These are phyloP conservation scores for Ptilodon capucinus DNA, from an alignment of 2,888 invertebrate species.

Conservation along the genomic window DNA sequence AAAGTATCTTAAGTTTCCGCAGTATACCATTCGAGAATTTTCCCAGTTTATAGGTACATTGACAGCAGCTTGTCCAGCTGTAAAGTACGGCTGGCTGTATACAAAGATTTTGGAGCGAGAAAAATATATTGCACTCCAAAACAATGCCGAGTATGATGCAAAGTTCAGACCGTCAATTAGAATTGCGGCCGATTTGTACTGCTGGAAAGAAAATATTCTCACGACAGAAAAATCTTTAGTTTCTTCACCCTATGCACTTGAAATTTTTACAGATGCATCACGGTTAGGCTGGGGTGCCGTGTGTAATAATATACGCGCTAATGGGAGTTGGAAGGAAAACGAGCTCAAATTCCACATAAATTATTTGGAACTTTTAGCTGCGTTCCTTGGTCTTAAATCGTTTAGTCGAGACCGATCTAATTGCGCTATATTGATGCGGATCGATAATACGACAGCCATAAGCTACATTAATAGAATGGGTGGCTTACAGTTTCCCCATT, in stretches of 20 bases:
- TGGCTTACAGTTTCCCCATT: slow-evolving; percentile 15
- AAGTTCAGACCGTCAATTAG: not conserved
- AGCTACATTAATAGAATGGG: slow-evolving; percentile 16
- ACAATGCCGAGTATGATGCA: not conserved
- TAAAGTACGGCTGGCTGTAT: slow-evolving; percentile 12
- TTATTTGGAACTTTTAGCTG: slow-evolving; percentile 1
- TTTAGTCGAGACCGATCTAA: not conserved
- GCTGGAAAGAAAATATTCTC: not conserved
- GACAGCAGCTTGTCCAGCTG: slow-evolving; percentile 10
- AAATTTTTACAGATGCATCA: not conserved
- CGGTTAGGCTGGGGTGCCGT: not conserved
- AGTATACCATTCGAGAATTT: slow-evolving; percentile 8
- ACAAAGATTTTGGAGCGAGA: slow-evolving; percentile 8
- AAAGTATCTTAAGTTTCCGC: not conserved
- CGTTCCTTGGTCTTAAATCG: not conserved
- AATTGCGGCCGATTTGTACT: not conserved
- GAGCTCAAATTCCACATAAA: not conserved
- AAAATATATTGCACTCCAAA: not conserved
- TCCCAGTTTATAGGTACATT: slow-evolving; percentile 5
- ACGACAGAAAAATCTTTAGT: not conserved
- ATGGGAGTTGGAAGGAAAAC: not conserved
- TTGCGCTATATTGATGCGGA: not conserved
- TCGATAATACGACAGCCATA: slow-evolving; percentile 1
- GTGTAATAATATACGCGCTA: not conserved
- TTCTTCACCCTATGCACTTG: not conserved